Conservation (phyloP, 2,113 vertebrate species). For the Cottus gobio region DNA sequence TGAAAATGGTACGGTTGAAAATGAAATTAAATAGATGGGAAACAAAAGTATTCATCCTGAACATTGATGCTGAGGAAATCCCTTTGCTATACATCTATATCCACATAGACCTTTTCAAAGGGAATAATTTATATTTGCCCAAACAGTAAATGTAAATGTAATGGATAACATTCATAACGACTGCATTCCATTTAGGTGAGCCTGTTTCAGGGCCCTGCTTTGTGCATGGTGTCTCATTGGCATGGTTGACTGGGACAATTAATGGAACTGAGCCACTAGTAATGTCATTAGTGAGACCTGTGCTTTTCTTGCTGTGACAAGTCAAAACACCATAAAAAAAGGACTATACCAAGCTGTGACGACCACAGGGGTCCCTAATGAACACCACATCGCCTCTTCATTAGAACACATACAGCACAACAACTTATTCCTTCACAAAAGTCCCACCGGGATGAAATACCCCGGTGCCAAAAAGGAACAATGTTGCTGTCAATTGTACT, state of each 20-base stretch:
- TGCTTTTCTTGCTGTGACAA: not conserved
- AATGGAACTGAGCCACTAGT: not conserved
- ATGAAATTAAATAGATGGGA: not conserved
- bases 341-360: not conserved
- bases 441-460: not conserved
- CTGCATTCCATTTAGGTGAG: not conserved
- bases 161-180: not conserved
- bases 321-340: not conserved
- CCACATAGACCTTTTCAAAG: not conserved
- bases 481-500: not conserved
- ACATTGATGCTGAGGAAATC: not conserved
- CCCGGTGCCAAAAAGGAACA: not conserved
- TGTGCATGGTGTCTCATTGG: not conserved
- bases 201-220: not conserved
- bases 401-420: not conserved
- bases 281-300: not conserved
- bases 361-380: not conserved
- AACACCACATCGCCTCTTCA: not conserved
- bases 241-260: not conserved
- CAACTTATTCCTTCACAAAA: not conserved
- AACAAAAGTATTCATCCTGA: constrained; percentile 7
- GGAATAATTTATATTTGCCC: constrained; percentile 1
- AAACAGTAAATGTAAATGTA: not conserved
- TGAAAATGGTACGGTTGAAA: constrained; percentile 20
- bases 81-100: not conserved